Base-by-base conservation (phyloP, 1,140 invertebrate species). In the Calycopis cecrops region DNA sequence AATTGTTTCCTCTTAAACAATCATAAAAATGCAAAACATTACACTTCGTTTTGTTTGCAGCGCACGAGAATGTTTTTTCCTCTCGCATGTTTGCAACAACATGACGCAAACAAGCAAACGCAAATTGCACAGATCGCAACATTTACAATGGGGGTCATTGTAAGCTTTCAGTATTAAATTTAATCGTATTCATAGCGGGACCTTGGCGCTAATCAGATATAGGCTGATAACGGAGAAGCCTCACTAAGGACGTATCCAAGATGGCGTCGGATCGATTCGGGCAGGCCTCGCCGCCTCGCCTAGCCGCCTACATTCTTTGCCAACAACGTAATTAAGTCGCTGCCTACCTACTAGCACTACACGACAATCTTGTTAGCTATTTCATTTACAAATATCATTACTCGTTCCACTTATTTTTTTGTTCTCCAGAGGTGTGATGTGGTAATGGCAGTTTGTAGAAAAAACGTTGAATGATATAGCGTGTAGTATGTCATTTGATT, bases 231-330 rank as follows among this genome's bases (percentile, higher is more conserved):
- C 34, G 16, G 33, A 14, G 63, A 73, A 71, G 67, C 63, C 65
- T 69, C 60, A 63, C 48, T 73, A 67, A 80, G 77, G 75, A 65
- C 75, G 60, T 52, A 57, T 72, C 72, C 64, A 73, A 63, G 50
- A 69, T 67, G 69, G 58, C 73, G 77, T 74, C 77, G 68, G 52
- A 28, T 28, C 63, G 42, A 54, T 21, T 44, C 14, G 40, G 17
- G 17, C 40, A 44, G 21, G 21, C 40, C 40, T 44, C 40, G 17
- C 40, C 40, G 9, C n/a, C n/a, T n/a, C 6, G 6, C 12, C 40
- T 16, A 14, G 17, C 40, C 40, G 9, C 33, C 48, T 50, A 35
- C 48, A 44, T 44, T 44, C 40, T 44, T 44, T 17, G 40, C 12
- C 40, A 9, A 16, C 40, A 16, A 44, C 40, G 40, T 16, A 44